Conservation (phyloP, 2,888 invertebrate genomes). For the Chromoteleia sp. region DNA sequence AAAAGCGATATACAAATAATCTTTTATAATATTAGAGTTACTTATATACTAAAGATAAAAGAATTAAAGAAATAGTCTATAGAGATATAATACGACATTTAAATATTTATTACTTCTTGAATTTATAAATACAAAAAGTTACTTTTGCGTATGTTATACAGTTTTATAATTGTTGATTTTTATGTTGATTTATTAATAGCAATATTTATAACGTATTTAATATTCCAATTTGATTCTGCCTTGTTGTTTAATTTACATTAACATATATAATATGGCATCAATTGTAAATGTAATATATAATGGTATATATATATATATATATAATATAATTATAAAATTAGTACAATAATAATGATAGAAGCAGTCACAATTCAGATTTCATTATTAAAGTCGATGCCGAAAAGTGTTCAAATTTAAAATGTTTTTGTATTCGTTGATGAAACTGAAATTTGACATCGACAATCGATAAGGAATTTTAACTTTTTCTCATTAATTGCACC, state of each 20-base stretch:
- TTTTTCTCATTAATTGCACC: conserved; percentile 4
- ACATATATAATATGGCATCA: not conserved
- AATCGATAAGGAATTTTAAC: not conserved
- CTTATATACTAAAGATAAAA: not conserved
- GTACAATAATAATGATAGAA: conserved; percentile 22
- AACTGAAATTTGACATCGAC: conserved; percentile 23
- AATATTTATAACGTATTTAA: conserved; percentile 17
- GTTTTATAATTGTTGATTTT: conserved; percentile 46
- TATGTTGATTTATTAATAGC: conserved; percentile 38
- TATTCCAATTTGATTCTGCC: conserved; percentile 14
- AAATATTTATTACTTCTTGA: conserved; percentile 18
- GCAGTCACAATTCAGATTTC: conserved; percentile 9
- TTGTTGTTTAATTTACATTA: conserved; percentile 26
- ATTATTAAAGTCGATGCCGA: conserved; percentile 45
- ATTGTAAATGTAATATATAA: not conserved
- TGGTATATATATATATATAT: conserved; percentile 3
- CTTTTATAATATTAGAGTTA: not conserved
- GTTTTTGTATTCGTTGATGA: conserved; percentile 2
- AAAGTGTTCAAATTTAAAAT: conserved; percentile 44
- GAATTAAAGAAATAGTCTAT: not conserved
- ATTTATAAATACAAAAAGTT: not conserved
- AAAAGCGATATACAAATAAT: not conserved
- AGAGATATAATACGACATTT: not conserved
- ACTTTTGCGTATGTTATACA: conserved; percentile 21
- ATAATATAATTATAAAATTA: conserved; percentile 27